A percentile compares a stretch with the other conserved stretches of the same genome.
Evolutionary conservation across 2,113 vertebrate species (phyloP).

Genomic region (Microtus oregoni): DNA sequence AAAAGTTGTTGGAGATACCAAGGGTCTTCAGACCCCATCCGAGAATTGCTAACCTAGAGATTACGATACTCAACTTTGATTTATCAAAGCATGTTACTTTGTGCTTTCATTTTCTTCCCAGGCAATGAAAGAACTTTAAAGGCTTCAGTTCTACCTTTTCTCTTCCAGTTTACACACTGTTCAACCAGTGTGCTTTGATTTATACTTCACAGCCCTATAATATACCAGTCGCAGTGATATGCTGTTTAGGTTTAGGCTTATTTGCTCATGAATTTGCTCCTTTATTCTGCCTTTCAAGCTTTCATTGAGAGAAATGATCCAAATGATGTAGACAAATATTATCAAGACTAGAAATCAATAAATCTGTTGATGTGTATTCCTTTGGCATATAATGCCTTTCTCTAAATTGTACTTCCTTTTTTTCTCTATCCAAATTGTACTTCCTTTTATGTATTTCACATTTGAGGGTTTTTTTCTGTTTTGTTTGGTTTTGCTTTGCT

Average conservation of each 20-base stretch:
- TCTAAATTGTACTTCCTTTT: background rate
- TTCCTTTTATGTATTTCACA: background rate
- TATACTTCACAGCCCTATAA: background rate
- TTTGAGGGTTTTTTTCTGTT: background rate
- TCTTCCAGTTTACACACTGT: background rate
- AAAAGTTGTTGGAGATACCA: background rate
- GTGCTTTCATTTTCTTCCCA: slow-evolving; percentile 13
- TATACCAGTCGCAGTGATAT: background rate
- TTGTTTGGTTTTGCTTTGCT: background rate
- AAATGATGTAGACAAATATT: background rate
- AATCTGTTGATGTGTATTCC: background rate
- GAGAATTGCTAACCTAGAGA: background rate
- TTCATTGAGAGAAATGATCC: slow-evolving; percentile 13
- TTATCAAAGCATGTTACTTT: slow-evolving; percentile 26
- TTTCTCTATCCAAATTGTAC: background rate
- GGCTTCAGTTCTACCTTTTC: background rate
- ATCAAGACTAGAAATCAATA: slow-evolving; percentile 41
- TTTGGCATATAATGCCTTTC: background rate
- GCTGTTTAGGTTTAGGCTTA: background rate
- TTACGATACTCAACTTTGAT: background rate
- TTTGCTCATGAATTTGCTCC: background rate
- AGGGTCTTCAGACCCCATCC: background rate
- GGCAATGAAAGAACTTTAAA: background rate
- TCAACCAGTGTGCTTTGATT: background rate
- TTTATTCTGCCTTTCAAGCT: slow-evolving; percentile 10